Conservation (phyloP, 2,113 vertebrate genomes). For the Terrapene triunguis region DNA sequence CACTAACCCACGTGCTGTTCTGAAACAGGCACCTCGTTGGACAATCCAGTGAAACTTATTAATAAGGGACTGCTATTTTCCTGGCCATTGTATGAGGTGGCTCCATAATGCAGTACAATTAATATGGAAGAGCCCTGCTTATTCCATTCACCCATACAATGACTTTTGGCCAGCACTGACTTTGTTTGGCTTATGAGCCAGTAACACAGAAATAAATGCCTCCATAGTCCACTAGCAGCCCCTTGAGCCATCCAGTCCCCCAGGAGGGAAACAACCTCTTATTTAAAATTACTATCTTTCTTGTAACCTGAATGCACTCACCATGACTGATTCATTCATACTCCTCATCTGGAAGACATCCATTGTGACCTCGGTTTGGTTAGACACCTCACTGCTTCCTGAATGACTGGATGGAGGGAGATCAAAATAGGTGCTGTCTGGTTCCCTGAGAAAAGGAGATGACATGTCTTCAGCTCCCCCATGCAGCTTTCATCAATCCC, state of each 20-base stretch:
- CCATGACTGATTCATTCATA: constrained; percentile 91
- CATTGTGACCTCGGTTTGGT: constrained; percentile 86
- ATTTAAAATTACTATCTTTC: accelerated
- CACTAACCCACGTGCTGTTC: not conserved
- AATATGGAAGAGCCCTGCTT: not conserved
- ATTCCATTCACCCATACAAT: accelerated
- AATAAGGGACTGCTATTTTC: accelerated
- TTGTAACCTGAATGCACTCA: constrained; percentile 67
- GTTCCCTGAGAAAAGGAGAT: constrained; percentile 83
- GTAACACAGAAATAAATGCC: not conserved
- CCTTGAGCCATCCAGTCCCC: accelerated
- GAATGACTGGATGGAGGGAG: constrained; percentile 85
- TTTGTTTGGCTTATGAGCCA: not conserved
- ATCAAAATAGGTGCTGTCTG: constrained; percentile 97
- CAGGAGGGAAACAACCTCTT: accelerated
- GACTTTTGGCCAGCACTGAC: accelerated
- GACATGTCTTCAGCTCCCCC: not conserved
- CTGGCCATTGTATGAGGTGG: accelerated
- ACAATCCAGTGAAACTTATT: not conserved
- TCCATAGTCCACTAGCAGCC: accelerated
- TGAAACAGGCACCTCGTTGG: not conserved
- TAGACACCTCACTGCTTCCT: constrained; percentile 71
- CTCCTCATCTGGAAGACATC: constrained; percentile 92
- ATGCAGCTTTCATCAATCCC: accelerated
- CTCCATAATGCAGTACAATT: not conserved